phyloP scores from a whole-genome alignment of 2,113 vertebrate species.

The Danionella cerebrum region DNA sequence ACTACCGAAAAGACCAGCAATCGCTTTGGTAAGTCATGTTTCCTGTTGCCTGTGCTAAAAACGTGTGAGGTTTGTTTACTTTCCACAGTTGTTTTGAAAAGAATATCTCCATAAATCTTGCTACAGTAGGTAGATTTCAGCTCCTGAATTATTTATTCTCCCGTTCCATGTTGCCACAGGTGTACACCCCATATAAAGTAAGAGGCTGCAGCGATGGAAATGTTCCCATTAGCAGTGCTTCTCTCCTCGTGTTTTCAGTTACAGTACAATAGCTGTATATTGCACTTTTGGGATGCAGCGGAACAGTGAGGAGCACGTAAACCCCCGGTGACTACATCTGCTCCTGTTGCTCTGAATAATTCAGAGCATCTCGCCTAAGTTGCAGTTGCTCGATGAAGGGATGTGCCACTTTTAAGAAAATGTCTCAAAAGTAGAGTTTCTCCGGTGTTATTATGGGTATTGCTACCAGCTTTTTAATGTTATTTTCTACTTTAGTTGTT shows the following conservation, averaged over 20 bases:
- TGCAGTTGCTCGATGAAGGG: slow-evolving; percentile 41
- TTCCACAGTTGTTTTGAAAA: no score
- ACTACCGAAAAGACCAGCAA: not conserved
- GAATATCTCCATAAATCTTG: no score
- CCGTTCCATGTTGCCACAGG: slow-evolving; percentile 6
- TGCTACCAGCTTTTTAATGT: no score
- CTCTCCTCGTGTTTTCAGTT: not conserved
- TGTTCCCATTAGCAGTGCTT: not conserved
- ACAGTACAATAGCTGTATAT: not conserved
- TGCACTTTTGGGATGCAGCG: not conserved
- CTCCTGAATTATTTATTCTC: slow-evolving; percentile 25
- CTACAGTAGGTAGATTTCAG: slow-evolving; percentile 18
- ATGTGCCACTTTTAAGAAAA: no score
- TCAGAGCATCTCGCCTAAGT: slow-evolving; percentile 51
- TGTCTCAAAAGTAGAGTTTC: not conserved
- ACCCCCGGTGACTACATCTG: not conserved
- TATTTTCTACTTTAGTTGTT: no score
- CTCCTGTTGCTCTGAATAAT: slow-evolving; percentile 55
- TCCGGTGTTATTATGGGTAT: no score
- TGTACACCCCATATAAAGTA: not conserved
- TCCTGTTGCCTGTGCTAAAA: not conserved
- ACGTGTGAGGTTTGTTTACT: no score
- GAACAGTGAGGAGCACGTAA: not conserved
- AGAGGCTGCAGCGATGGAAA: not conserved
- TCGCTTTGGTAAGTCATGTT: not conserved